Conservation (phyloP, 2,113 vertebrate species). For the Apeltes quadracus region DNA sequence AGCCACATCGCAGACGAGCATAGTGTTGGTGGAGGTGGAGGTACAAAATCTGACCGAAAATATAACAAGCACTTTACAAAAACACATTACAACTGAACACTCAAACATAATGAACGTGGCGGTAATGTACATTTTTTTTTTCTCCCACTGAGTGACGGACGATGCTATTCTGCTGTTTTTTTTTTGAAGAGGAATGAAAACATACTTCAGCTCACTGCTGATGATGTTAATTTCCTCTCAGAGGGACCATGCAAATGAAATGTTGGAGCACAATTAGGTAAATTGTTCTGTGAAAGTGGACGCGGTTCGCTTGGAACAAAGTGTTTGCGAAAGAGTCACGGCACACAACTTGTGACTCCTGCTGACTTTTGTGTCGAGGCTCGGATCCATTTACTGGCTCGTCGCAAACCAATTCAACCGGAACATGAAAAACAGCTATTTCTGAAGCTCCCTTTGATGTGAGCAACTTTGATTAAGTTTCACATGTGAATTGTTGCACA, state of each 20-base stretch:
- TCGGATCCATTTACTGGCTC: slow-evolving; percentile 48
- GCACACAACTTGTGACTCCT: slow-evolving; percentile 66
- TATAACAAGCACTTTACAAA: slow-evolving; percentile 70
- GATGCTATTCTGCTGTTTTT: slow-evolving; percentile 66
- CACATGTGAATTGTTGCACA: neutral
- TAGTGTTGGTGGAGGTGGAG: neutral
- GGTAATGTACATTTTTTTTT: slow-evolving; percentile 68
- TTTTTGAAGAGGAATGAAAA: slow-evolving; percentile 79
- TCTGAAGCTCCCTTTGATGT: slow-evolving; percentile 19
- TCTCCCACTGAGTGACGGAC: slow-evolving; percentile 58
- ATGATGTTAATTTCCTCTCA: slow-evolving; percentile 79
- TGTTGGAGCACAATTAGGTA: slow-evolving; percentile 69
- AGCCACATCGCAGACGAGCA: slow-evolving; percentile 27
- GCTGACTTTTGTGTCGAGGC: slow-evolving; percentile 52
- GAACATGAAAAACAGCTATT: slow-evolving; percentile 36
- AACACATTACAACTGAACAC: slow-evolving; percentile 75
- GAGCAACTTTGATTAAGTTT: slow-evolving; percentile 32
- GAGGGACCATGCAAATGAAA: slow-evolving; percentile 79
- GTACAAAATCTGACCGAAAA: slow-evolving; percentile 39
- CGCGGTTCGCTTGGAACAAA: slow-evolving; percentile 63
- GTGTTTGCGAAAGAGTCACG: slow-evolving; percentile 56
- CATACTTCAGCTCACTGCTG: slow-evolving; percentile 77
- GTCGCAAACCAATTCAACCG: slow-evolving; percentile 43
- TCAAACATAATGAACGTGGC: slow-evolving; percentile 70
- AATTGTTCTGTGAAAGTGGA: slow-evolving; percentile 65